phyloP scores from a whole-genome alignment of 1,140 invertebrate species.

The Tribolium castaneum region DNA sequence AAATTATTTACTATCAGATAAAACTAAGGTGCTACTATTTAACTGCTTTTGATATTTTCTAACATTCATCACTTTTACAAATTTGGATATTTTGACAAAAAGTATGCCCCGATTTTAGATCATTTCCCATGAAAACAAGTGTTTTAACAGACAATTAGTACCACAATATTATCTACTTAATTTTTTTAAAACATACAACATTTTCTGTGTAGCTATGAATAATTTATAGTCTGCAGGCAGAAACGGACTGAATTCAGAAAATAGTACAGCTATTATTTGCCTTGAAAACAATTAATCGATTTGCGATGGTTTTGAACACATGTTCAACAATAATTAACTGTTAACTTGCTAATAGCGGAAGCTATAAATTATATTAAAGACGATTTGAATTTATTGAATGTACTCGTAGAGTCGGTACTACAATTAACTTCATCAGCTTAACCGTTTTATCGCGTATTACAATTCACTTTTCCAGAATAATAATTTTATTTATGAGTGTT shows the following conservation, averaged over 20 bases:
- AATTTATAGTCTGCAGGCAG: too few species aligned
- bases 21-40: neutral
- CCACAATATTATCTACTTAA: too few species aligned
- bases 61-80: neutral
- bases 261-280: neutral
- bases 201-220: too few species aligned
- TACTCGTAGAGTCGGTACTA: neutral
- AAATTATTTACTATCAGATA: slow-evolving; percentile 7
- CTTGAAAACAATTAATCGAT: neutral
- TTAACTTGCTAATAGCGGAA: neutral
- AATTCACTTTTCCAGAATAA: neutral
- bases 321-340: neutral
- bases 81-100: neutral
- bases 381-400: neutral
- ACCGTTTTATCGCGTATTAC: neutral
- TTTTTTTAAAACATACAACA: too few species aligned
- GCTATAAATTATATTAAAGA: slow-evolving; percentile 8
- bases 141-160: neutral
- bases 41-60: neutral
- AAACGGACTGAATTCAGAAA: neutral
- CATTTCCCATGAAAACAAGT: neutral
- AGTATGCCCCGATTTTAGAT: neutral
- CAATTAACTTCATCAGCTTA: neutral
- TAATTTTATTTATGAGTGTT: neutral
- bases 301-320: neutral